Conservation (phyloP, 2,888 invertebrate species). For the Heliconius cydno region DNA sequence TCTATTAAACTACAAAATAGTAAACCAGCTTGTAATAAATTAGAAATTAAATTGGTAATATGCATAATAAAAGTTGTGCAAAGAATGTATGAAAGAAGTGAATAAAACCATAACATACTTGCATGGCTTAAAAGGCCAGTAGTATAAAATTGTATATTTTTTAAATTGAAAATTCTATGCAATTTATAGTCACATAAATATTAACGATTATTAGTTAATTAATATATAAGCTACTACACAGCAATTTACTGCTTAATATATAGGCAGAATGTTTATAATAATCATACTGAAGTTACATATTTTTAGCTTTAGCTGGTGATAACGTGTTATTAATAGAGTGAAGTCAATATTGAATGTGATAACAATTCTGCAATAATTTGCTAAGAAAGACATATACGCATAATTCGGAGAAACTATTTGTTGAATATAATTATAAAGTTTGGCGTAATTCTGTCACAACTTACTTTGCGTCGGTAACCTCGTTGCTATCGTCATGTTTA, state of each 20-base stretch:
- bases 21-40: not conserved
- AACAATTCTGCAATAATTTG: not conserved
- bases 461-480: slow-evolving; percentile 73
- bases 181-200: not conserved
- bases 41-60: not conserved
- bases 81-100: not conserved
- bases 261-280: not conserved
- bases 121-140: not conserved
- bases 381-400: not conserved
- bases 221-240: not conserved
- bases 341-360: slow-evolving; percentile 5
- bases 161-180: not conserved
- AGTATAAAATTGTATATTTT: not conserved
- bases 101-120: not conserved
- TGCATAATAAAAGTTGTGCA: not conserved
- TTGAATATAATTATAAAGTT: slow-evolving; percentile 1
- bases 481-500: slow-evolving; percentile 74
- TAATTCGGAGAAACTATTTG: not conserved
- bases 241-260: not conserved
- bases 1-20: not conserved
- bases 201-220: not conserved
- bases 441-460: slow-evolving; percentile 50
- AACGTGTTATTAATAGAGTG: not conserved
- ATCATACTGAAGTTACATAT: not conserved
- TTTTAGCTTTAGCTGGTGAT: not conserved